Evolutionary conservation across 2,888 invertebrate species (phyloP).

Genomic region (Pyrochroa serraticornis): DNA sequence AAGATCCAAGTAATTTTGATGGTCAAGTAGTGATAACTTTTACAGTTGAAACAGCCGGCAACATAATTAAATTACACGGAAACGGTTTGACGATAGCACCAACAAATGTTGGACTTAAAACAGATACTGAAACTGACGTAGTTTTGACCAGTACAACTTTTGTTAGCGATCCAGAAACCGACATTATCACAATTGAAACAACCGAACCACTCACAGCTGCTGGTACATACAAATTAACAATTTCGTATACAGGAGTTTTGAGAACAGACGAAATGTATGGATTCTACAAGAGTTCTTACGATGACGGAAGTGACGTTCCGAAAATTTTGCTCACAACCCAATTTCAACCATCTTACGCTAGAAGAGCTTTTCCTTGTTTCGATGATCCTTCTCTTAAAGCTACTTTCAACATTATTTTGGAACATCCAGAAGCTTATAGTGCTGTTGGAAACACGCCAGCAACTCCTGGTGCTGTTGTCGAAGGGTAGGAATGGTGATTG

Average conservation of each 20-base stretch:
- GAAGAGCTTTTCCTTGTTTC: slow-evolving; percentile 79
- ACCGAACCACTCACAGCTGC: slow-evolving; percentile 7
- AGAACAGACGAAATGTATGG: slow-evolving; percentile 56
- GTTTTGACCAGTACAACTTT: background rate
- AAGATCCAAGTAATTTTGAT: background rate
- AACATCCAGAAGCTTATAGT: slow-evolving; percentile 42
- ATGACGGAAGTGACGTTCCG: slow-evolving; percentile 36
- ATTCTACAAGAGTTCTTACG: slow-evolving; percentile 61
- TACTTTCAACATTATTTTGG: slow-evolving; percentile 56
- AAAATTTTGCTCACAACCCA: slow-evolving; percentile 67
- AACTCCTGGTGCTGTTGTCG: background rate
- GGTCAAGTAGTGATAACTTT: background rate
- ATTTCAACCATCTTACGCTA: slow-evolving; percentile 71
- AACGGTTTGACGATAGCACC: slow-evolving; percentile 6
- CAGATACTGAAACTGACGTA: background rate
- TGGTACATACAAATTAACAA: slow-evolving; percentile 21
- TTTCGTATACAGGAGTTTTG: slow-evolving; percentile 41
- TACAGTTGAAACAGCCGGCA: background rate
- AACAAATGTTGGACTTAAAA: background rate
- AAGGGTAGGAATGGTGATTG: background rate
- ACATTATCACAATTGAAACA: slow-evolving; percentile 30
- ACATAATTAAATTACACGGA: slow-evolving; percentile 14
- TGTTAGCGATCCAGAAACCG: slow-evolving; percentile 19
- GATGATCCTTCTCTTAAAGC: slow-evolving; percentile 66
- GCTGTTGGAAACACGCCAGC: slow-evolving; percentile 37